Conservation (phyloP, 92 coral and sea anemone species). For the Zoanthus sociatus region DNA sequence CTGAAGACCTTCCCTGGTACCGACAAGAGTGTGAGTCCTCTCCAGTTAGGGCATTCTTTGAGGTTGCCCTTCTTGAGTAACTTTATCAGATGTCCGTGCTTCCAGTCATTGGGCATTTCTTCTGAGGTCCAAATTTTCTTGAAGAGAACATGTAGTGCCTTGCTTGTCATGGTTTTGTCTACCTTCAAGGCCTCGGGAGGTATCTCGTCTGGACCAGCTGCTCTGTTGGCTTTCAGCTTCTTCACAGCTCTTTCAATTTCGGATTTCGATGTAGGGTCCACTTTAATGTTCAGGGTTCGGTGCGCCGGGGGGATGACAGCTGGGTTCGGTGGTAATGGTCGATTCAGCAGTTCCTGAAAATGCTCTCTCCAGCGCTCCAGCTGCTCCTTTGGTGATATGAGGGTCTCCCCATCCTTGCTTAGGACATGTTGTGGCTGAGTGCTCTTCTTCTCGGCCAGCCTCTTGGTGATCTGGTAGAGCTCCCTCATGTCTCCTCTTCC, state of each 20-base stretch:
- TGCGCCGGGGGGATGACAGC: background rate
- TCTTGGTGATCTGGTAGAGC: no score
- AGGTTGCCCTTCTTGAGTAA: background rate
- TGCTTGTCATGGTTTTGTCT: constrained; percentile 1
- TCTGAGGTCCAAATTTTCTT: background rate
- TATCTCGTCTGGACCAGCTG: background rate
- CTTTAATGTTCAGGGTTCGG: background rate
- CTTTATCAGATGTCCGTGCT: constrained; percentile 9
- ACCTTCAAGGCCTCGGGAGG: background rate
- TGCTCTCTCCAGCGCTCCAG: background rate
- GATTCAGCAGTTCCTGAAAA: background rate
- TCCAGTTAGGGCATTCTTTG: background rate
- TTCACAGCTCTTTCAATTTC: background rate
- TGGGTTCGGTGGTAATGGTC: background rate
- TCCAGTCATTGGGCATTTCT: constrained; percentile 8
- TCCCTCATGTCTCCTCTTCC: no score
- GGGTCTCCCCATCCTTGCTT: no score
- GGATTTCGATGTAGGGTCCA: background rate
- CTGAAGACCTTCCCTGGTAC: constrained; percentile 10
- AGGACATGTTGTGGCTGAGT: no score
- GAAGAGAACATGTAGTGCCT: background rate
- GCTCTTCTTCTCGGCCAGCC: no score
- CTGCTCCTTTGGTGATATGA: no score
- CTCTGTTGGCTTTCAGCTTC: no score
- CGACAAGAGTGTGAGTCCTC: constrained; percentile 4